Conservation (phyloP, 2,888 invertebrate species). For the Limnephilus lunatus region DNA sequence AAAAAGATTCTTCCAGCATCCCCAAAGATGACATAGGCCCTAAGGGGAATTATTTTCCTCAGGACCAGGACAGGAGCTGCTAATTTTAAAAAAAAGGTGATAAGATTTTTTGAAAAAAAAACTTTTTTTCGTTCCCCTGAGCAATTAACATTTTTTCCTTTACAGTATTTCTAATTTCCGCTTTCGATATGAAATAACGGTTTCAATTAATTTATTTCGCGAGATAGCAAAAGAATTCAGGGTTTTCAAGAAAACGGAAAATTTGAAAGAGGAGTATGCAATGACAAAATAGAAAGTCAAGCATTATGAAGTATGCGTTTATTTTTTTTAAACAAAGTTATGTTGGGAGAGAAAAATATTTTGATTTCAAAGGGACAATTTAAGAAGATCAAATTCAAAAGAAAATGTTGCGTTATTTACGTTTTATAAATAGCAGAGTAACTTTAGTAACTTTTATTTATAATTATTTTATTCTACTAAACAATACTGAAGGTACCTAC, state of each 20-base stretch:
- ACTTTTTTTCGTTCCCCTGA: too few species aligned
- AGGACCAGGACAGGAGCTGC: too few species aligned
- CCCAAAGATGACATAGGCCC: too few species aligned
- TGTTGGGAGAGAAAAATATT: not conserved
- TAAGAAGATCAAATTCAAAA: not conserved
- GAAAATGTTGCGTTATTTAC: not conserved
- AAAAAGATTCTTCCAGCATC: too few species aligned
- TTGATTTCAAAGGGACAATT: not conserved
- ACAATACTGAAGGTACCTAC: not conserved
- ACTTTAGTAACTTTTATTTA: not conserved
- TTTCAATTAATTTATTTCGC: too few species aligned
- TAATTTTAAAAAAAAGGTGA: too few species aligned
- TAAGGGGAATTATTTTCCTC: too few species aligned
- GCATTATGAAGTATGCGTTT: not conserved
- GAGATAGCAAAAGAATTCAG: too few species aligned
- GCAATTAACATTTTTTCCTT: too few species aligned
- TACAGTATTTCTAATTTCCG: too few species aligned
- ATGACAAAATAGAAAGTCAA: not conserved
- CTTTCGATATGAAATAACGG: too few species aligned
- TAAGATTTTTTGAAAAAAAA: too few species aligned
- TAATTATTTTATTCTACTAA: not conserved
- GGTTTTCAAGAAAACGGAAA: not conserved
- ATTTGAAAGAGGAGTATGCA: not conserved
- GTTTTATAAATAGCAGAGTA: not conserved
- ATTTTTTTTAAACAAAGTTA: not conserved